Evolutionary conservation across 2,797 vertebrate species (phyloP).

Genomic region (Eurystomus glaucurus): DNA sequence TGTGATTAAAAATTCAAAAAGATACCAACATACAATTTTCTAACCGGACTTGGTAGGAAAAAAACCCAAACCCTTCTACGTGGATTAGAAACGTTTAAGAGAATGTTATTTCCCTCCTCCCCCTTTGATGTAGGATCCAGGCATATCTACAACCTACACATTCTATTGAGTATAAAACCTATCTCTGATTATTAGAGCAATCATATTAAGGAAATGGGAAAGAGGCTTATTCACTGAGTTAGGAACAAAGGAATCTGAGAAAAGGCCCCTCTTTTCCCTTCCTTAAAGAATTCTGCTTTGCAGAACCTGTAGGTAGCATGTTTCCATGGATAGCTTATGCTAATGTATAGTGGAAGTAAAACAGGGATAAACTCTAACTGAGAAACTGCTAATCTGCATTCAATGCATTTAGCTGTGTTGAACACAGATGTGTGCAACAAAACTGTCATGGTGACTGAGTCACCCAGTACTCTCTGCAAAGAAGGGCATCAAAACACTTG

Average conservation of each 20-base stretch:
- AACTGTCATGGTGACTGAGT: not conserved
- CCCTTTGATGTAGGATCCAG: not conserved
- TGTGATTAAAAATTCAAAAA: not conserved
- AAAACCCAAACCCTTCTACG: fast-evolving
- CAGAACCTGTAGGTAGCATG: not conserved
- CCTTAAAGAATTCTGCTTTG: not conserved
- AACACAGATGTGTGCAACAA: not conserved
- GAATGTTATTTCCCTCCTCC: not conserved
- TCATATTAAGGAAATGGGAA: not conserved
- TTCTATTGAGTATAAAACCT: not conserved
- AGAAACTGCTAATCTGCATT: not conserved
- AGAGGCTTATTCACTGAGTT: not conserved
- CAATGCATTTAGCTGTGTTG: not conserved
- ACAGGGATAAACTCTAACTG: not conserved
- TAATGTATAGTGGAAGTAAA: not conserved
- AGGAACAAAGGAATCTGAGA: not conserved
- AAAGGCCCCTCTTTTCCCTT: not conserved
- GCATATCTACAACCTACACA: not conserved
- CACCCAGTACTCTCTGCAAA: not conserved
- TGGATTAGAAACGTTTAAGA: not conserved
- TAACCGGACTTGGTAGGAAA: not conserved
- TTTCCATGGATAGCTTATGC: not conserved
- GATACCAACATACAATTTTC: not conserved
- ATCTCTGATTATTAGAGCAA: not conserved
- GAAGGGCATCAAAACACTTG: not conserved